A percentile compares a stretch with the other conserved stretches of the same genome.
Evolutionary conservation across 2,888 invertebrate genomes (phyloP).

Genomic region (Eledona agricola): DNA sequence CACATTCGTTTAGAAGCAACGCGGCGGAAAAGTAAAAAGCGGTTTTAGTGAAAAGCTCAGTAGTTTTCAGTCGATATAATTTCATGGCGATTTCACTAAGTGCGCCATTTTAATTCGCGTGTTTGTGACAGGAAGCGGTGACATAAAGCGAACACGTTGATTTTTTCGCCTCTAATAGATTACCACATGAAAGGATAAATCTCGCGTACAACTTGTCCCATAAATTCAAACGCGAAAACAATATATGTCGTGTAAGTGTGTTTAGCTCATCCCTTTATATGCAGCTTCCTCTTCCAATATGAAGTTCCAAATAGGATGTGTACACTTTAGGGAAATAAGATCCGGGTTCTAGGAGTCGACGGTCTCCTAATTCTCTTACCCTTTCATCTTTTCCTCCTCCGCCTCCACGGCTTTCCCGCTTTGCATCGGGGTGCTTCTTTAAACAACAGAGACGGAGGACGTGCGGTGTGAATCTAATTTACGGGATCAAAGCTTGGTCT

Average conservation of each 20-base stretch:
- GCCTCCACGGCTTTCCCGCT: constrained; percentile 22
- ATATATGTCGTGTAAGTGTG: constrained; percentile 35
- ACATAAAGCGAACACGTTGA: constrained; percentile 47
- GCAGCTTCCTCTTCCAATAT: constrained; percentile 38
- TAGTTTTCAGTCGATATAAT: constrained; percentile 58
- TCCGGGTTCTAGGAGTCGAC: constrained; percentile 39
- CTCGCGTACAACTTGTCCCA: constrained; percentile 20
- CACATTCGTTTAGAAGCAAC: constrained; percentile 23
- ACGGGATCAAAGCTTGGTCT: constrained; percentile 39
- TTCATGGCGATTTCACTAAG: constrained; percentile 56
- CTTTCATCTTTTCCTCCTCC: constrained; percentile 43
- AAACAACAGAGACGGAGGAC: constrained; percentile 36
- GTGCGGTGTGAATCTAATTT: constrained; percentile 43
- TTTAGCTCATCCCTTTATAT: constrained; percentile 37
- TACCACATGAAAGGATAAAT: too few species aligned
- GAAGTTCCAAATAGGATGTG: constrained; percentile 41
- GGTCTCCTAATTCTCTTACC: constrained; percentile 43
- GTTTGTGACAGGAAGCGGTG: constrained; percentile 55
- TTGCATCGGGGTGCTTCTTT: constrained; percentile 14
- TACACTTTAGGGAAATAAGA: constrained; percentile 47
- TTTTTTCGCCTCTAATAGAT: constrained; percentile 16
- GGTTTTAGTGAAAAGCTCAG: constrained; percentile 34
- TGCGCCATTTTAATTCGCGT: constrained; percentile 56
- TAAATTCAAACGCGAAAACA: constrained; percentile 36
- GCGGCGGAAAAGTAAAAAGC: constrained; percentile 16